Percentiles rank a stretch among this genome's conserved stretches.
phyloP scores from a whole-genome alignment of 1,140 invertebrate species.

The Caenorhabditis remanei region DNA sequence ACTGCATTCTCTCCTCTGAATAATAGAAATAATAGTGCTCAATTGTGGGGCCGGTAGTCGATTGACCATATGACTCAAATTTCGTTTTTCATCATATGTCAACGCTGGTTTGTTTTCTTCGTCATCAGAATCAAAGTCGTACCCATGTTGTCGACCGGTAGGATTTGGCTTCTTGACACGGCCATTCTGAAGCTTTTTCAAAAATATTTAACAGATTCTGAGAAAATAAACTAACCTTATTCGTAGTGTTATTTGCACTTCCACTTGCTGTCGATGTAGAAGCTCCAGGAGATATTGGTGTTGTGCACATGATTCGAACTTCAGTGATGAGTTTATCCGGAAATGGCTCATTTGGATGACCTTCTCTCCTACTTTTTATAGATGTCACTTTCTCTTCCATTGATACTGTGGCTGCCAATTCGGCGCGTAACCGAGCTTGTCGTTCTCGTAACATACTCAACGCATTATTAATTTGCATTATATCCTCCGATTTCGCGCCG shows the following conservation, averaged over 20 bases:
- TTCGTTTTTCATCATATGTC: slow-evolving; percentile 23
- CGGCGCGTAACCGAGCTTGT: background rate
- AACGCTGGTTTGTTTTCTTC: slow-evolving; percentile 27
- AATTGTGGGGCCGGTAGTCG: background rate
- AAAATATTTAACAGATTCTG: background rate
- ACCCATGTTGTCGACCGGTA: background rate
- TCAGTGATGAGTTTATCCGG: slow-evolving; percentile 21
- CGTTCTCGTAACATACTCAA: slow-evolving; percentile 39
- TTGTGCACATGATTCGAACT: slow-evolving; percentile 1
- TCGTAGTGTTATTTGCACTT: background rate
- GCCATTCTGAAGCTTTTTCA: background rate
- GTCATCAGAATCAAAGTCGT: slow-evolving; percentile 41
- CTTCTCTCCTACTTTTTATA: background rate
- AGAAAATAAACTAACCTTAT: background rate
- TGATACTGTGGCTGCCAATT: background rate
- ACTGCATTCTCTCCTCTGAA: background rate
- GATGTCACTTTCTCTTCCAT: background rate
- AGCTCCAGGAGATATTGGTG: no score
- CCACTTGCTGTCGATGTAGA: background rate
- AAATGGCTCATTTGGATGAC: slow-evolving; percentile 37
- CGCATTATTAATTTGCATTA: slow-evolving; percentile 38
- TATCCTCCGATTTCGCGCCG: slow-evolving; percentile 32
- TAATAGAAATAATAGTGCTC: slow-evolving; percentile 22
- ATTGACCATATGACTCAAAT: slow-evolving; percentile 16
- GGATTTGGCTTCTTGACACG: background rate